Base-by-base conservation (phyloP, 2,113 vertebrate species). In the Bucco capensis region DNA sequence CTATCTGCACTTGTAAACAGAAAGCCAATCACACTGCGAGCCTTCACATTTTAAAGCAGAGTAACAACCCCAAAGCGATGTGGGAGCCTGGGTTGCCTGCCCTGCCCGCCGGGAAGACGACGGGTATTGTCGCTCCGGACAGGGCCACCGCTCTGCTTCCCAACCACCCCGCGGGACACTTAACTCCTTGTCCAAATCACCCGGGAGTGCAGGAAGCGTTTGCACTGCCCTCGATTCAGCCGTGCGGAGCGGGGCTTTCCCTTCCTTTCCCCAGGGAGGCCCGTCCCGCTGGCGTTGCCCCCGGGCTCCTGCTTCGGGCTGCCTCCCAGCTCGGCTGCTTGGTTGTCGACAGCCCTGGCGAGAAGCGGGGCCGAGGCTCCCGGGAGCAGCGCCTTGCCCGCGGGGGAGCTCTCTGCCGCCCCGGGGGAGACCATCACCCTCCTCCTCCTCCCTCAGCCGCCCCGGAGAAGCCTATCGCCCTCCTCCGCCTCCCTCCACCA, bases 21-120 rank as follows among this genome's bases (percentile, higher is more conserved):
- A 88, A 93, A 86, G 80, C 90, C 76, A 94, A 78, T 78, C 88
- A 17, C 4, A 37, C 74, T 14, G 78, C 58, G 42, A 83, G 51
- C 56, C 44, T 91, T 64, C 51, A 70, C 91, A 38, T 89, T 76
- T 87, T 53, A 66, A 79, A 87, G 58, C 46, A 2, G 58, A 65
- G 27, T 30, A 67, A 28, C 78, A 50, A 65, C 49, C 73, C 47
- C 84, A 4, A 47, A 5, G 89, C 24, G 66, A 38, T 11, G 38
- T 2, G 88, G 51, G 4, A 3, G 42, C 47, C 33, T 8, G 18
- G 60, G 31, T 1, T 56, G 75, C 44, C 25, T 8, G 50, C 8
- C 61, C 38, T 19, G 31, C 56, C 14, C 2, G 9, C 62, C 28
- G 38, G 53, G 8, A 6, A 9, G 53, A 12, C 27, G 15, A 27